A percentile compares a stretch with the other conserved stretches of the same genome.
These are phyloP conservation scores for Alligator mississippiensis DNA, from an alignment of 2,113 vertebrate species.

Conservation along the genomic window DNA sequence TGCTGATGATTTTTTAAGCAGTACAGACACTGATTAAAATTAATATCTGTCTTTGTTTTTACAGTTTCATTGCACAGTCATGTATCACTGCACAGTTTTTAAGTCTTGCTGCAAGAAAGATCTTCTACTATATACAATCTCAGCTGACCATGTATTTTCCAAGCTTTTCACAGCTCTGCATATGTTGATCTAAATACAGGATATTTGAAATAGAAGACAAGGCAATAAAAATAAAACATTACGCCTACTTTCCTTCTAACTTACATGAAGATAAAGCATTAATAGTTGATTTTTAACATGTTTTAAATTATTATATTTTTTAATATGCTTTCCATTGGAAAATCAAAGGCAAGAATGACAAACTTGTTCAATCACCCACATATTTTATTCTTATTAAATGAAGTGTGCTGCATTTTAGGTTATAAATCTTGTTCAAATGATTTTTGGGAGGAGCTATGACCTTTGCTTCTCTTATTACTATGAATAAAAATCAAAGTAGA, in stretches of 20 bases:
- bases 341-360: constrained; percentile 54
- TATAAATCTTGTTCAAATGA: constrained; percentile 54
- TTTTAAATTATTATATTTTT: constrained; percentile 69
- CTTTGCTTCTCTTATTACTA: constrained; percentile 55
- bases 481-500: constrained; percentile 61
- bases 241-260: constrained; percentile 53
- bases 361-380: constrained; percentile 33
- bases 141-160: neutral
- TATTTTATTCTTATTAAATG: constrained; percentile 57
- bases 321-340: constrained; percentile 68
- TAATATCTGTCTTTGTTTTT: neutral
- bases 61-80: neutral
- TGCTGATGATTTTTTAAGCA: constrained; percentile 34
- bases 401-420: constrained; percentile 20
- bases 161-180: neutral
- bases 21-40: neutral
- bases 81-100: neutral
- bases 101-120: neutral
- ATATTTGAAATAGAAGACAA: neutral
- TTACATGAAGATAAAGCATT: constrained; percentile 73
- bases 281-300: constrained; percentile 65
- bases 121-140: neutral
- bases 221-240: neutral
- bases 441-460: constrained; percentile 44
- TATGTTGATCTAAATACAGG: neutral